A percentile compares a stretch with the other conserved stretches of the same genome.
These are phyloP conservation scores for Rhyacophila evoluta DNA, from an alignment of 2,888 invertebrate species.

Conservation along the genomic window DNA sequence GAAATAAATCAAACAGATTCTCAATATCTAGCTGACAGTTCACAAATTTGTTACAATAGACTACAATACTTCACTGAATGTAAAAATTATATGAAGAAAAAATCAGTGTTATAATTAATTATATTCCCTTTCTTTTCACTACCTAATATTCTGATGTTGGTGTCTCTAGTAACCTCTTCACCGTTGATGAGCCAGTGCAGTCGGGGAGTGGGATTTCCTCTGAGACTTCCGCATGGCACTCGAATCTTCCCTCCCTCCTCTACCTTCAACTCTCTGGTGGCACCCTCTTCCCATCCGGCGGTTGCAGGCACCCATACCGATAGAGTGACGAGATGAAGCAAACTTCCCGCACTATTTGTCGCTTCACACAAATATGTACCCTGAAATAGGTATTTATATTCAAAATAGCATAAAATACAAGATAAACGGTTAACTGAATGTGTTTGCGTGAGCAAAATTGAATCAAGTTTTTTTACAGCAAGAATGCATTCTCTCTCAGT, in stretches of 20 bases:
- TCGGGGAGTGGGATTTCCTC: slow-evolving; percentile 80
- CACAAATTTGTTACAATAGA: too few species aligned
- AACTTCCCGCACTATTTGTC: slow-evolving; percentile 70
- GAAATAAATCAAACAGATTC: too few species aligned
- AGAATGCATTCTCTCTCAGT: too few species aligned
- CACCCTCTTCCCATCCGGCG: not conserved
- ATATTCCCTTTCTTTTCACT: too few species aligned
- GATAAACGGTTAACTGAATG: not conserved
- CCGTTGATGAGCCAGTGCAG: slow-evolving; percentile 91
- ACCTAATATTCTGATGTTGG: slow-evolving; percentile 62
- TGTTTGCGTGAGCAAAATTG: not conserved
- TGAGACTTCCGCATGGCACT: slow-evolving; percentile 71
- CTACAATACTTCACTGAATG: too few species aligned
- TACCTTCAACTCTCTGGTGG: slow-evolving; percentile 27
- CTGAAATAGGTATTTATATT: too few species aligned
- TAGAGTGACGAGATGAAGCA: slow-evolving; percentile 69
- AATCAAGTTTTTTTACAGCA: too few species aligned
- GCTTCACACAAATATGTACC: slow-evolving; percentile 85
- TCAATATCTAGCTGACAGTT: too few species aligned
- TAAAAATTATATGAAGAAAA: too few species aligned
- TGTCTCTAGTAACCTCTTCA: slow-evolving; percentile 73
- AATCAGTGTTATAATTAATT: too few species aligned
- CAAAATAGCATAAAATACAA: not conserved
- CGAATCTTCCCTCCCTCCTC: slow-evolving; percentile 63
- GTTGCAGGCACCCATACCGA: slow-evolving; percentile 65